phyloP scores from a whole-genome alignment of 2,888 invertebrate genomes.

The Archips xylosteana region DNA sequence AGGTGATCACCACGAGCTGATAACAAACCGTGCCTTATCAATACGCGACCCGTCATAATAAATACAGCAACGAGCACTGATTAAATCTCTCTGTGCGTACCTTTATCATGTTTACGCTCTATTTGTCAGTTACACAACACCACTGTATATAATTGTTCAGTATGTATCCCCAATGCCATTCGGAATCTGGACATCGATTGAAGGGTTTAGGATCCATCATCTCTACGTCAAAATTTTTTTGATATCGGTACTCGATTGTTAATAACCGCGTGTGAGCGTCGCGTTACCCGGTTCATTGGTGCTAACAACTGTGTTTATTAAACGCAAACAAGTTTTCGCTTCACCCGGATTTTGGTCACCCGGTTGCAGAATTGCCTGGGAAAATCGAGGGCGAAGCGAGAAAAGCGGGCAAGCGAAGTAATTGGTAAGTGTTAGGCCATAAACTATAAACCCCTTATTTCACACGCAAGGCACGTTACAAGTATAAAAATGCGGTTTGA shows the following conservation, averaged over 20 bases:
- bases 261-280: too few relatives aligned
- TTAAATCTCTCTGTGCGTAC: constrained; percentile 6
- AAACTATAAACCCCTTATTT: not conserved
- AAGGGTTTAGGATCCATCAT: not conserved
- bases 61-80: constrained; percentile 11
- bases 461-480: not conserved
- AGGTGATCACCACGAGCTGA: constrained; percentile 9
- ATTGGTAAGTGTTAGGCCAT: not conserved
- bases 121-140: not conserved
- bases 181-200: not conserved
- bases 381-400: not conserved
- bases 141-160: constrained; percentile 2
- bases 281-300: not conserved
- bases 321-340: not conserved
- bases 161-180: not conserved
- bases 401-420: not conserved
- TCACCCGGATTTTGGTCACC: not conserved
- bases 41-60: constrained; percentile 13
- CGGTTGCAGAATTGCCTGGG: not conserved
- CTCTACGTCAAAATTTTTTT: not conserved
- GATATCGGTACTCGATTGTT: not conserved
- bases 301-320: not conserved
- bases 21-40: constrained; percentile 6
- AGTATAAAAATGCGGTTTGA: too few relatives aligned
- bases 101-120: constrained; percentile 12